Evolutionary conservation across 2,797 vertebrate species (phyloP).

Genomic region (Xyrichtys novacula): DNA sequence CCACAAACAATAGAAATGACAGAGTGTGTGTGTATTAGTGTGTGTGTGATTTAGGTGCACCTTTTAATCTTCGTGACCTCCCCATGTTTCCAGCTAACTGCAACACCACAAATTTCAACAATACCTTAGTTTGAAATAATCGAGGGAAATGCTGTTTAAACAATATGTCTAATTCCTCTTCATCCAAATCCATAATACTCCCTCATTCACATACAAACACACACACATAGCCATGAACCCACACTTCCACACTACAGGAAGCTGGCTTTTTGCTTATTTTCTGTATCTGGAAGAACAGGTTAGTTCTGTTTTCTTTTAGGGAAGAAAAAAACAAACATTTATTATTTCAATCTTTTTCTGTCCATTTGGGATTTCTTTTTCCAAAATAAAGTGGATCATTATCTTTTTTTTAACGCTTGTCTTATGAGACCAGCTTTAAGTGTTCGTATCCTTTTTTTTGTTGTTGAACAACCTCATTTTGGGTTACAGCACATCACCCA

Average conservation of each 20-base stretch:
- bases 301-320: constrained; percentile 68
- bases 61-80: constrained; percentile 53
- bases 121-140: constrained; percentile 24
- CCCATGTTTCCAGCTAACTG: constrained; percentile 34
- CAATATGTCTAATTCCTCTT: constrained; percentile 39
- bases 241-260: constrained; percentile 52
- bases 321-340: constrained; percentile 66
- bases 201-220: constrained; percentile 11
- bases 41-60: constrained; percentile 19
- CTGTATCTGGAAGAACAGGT: constrained; percentile 78
- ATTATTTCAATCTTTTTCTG: constrained; percentile 55
- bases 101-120: constrained; percentile 24
- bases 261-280: constrained; percentile 79
- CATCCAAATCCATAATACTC: constrained; percentile 42
- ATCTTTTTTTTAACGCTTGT: constrained; percentile 62
- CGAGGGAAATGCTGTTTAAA: constrained; percentile 35
- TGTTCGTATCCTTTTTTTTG: constrained; percentile 51
- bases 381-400: constrained; percentile 52
- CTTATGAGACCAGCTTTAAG: constrained; percentile 60
- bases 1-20: background rate
- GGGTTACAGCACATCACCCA: constrained; percentile 86
- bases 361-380: constrained; percentile 56
- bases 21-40: background rate
- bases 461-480: constrained; percentile 72
- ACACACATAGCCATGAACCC: constrained; percentile 8